Evolutionary conservation across 1,140 invertebrate species (phyloP), one percentile per base, ranked within the genome.

Genomic region (Drosophila seguyi): DNA sequence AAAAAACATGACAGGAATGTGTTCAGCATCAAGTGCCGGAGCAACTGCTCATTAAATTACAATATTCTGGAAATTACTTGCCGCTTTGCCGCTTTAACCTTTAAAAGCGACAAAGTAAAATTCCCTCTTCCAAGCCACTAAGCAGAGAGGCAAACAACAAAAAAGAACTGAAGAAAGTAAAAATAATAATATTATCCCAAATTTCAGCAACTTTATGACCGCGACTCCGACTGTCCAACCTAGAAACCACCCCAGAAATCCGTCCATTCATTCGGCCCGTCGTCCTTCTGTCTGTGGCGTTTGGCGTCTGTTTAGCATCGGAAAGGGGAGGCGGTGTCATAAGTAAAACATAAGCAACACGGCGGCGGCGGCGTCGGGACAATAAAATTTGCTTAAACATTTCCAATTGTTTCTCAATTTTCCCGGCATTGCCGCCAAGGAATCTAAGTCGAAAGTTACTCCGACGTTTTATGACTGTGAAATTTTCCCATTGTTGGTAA

Each of bases 401-500:
- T 76, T 80, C 38, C 57, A 80, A 87, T 87, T 77, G 72, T 88
- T 87, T 88, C 83, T 88, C 80, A 84, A 87, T 88, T 87, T 47
- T 88, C 53, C 53, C n/a, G 27, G 39, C 41, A 45, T 45, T 31
- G 57, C 29, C 42, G 20, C 41, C n/a, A 45, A 25, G 50, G 55
- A 55, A 53, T 47, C 45, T 60, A 50, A 56, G 59, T 44, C 38
- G 61, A 68, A 84, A 84, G 84, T 83, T 83, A 66, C 60, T 74
- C 73, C 73, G 72, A 68, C 69, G 86, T 88, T 88, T 88, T 90
- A 88, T 90, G 84, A 52, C 77, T 88, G 84, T 60, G 80, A 88
- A 88, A 88, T 88, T 84, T 84, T 84, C 72, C 72, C 84, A 88
- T 88, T 88, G 84, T 88, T 88, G 84, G 84, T 90, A 88, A 88